Evolutionary conservation across 2,888 invertebrate genomes (phyloP).

Genomic region (Callosobruchus maculatus): DNA sequence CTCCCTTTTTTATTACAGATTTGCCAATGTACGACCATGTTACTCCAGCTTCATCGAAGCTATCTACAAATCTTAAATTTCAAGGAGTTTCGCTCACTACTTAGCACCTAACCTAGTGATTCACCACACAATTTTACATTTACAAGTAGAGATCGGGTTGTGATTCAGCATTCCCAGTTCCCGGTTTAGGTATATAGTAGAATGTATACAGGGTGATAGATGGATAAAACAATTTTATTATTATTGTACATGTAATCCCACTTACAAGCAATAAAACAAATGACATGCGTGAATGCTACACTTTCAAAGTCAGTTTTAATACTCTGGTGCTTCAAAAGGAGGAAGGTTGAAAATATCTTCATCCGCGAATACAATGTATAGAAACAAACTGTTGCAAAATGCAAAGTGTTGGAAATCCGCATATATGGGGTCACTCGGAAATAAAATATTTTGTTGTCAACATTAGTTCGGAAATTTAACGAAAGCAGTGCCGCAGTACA

Average conservation of each 20-base stretch:
- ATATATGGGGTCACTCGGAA: too few species aligned
- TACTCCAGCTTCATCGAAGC: background rate
- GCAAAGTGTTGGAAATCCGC: too few species aligned
- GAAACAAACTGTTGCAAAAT: too few species aligned
- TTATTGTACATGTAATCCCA: background rate
- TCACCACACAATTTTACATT: background rate
- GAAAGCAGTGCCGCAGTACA: too few species aligned
- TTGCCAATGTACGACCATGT: background rate
- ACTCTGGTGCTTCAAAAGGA: background rate
- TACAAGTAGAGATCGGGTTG: slow-evolving; percentile 20
- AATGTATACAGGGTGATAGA: background rate
- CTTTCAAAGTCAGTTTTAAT: background rate
- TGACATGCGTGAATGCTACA: background rate
- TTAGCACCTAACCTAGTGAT: background rate
- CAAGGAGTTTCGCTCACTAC: background rate
- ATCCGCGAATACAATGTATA: too few species aligned
- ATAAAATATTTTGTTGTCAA: too few species aligned
- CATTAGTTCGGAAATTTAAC: too few species aligned
- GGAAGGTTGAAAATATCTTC: background rate
- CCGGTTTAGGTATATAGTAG: slow-evolving; percentile 12
- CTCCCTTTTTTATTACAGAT: background rate
- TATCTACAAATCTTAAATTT: background rate
- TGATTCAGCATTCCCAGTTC: slow-evolving; percentile 29
- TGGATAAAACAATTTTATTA: background rate
- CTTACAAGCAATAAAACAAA: background rate